Conservation (phyloP, 2,113 vertebrate genomes). For the Seriola aureovittata region DNA sequence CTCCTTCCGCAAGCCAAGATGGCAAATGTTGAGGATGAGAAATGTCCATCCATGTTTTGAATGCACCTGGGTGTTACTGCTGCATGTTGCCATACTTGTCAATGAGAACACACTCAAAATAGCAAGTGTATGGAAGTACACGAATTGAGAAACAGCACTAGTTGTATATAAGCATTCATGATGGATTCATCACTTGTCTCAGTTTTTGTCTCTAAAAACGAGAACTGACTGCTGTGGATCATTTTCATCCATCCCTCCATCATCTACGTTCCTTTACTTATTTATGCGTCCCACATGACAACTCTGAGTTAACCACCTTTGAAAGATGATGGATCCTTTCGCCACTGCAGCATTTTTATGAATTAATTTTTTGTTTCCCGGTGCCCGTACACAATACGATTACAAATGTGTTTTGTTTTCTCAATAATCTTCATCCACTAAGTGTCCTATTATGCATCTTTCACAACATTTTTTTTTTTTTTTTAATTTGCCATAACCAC, state of each 20-base stretch:
- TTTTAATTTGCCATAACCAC: neutral
- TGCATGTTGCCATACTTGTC: too few species aligned
- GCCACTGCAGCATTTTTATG: neutral
- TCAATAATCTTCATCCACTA: neutral
- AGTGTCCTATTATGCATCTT: neutral
- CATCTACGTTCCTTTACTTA: neutral
- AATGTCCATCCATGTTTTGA: too few species aligned
- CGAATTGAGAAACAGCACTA: too few species aligned
- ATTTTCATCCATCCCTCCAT: slow-evolving; percentile 19
- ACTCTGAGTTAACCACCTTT: neutral
- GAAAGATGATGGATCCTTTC: slow-evolving; percentile 14
- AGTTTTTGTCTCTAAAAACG: neutral
- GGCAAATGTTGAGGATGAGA: too few species aligned
- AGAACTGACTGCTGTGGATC: neutral
- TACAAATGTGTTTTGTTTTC: neutral
- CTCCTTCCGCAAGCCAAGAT: too few species aligned
- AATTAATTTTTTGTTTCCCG: neutral
- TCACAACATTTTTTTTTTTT: neutral
- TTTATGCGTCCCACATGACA: neutral
- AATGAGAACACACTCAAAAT: too few species aligned
- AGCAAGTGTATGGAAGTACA: too few species aligned
- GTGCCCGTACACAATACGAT: neutral
- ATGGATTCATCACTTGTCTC: neutral
- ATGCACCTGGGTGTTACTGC: too few species aligned
- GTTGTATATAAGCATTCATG: neutral